These are phyloP conservation scores for Misgurnus anguillicaudatus DNA, from an alignment of 2,113 vertebrate genomes.

Conservation along the genomic window DNA sequence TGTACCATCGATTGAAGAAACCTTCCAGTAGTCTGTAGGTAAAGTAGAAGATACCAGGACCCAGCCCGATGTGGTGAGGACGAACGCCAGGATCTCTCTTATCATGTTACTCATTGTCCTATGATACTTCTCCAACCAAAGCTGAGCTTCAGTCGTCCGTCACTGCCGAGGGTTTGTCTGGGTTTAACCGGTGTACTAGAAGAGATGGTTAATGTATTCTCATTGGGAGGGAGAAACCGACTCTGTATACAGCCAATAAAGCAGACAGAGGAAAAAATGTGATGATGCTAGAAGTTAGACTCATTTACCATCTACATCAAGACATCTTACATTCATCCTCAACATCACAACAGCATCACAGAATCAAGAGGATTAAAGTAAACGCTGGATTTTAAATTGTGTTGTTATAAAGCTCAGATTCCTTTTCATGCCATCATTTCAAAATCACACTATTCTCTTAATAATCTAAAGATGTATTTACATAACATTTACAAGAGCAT, in stretches of 20 bases:
- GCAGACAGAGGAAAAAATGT: neutral
- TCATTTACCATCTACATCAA: no score
- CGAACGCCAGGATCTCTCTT: conserved; percentile 85
- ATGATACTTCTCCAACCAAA: conserved; percentile 4
- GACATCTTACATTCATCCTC: no score
- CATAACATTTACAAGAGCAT: no score
- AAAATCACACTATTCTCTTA: no score
- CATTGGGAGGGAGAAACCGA: neutral
- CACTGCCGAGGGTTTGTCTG: neutral
- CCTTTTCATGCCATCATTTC: no score
- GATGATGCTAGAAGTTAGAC: no score
- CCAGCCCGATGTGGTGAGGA: conserved; percentile 84
- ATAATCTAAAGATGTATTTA: no score
- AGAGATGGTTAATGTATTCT: neutral
- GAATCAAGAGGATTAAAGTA: no score
- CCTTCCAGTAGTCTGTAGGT: conserved; percentile 94
- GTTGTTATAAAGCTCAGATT: no score
- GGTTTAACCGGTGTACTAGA: neutral
- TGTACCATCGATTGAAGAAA: conserved; percentile 88
- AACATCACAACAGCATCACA: no score
- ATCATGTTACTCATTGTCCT: conserved; percentile 74
- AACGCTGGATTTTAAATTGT: no score
- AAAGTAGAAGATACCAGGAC: conserved; percentile 88
- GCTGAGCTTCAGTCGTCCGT: neutral
- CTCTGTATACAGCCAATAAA: neutral